Percentiles rank a stretch among this genome's conserved stretches.
Evolutionary conservation across 2,797 vertebrate species (phyloP).

Genomic region (Sandelia bainsii): DNA sequence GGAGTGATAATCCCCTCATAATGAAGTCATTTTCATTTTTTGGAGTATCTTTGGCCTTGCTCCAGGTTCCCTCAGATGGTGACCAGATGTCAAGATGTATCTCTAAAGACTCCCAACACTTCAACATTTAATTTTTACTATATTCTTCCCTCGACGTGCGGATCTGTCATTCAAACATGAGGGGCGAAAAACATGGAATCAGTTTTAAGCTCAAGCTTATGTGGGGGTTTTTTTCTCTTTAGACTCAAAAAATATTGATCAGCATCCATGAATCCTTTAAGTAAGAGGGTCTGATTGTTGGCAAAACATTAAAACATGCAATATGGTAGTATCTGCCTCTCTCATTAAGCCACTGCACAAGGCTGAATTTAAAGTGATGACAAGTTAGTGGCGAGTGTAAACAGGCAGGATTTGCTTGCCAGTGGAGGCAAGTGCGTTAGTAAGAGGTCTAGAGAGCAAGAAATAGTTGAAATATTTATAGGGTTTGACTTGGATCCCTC

Average conservation of each 20-base stretch:
- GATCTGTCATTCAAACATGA: slow-evolving; percentile 58
- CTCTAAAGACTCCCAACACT: slow-evolving; percentile 75
- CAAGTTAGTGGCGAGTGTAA: slow-evolving; percentile 73
- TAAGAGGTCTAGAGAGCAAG: slow-evolving; percentile 77
- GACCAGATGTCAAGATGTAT: slow-evolving; percentile 82
- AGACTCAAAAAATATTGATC: slow-evolving; percentile 62
- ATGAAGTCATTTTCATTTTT: slow-evolving; percentile 81
- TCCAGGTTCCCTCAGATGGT: slow-evolving; percentile 82
- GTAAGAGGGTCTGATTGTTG: slow-evolving; percentile 57
- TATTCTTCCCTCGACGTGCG: slow-evolving; percentile 50
- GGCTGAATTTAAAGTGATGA: slow-evolving; percentile 72
- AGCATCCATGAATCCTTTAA: slow-evolving; percentile 57
- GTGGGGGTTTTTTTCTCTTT: slow-evolving; percentile 33
- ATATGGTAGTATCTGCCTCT: slow-evolving; percentile 57
- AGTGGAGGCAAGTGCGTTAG: slow-evolving; percentile 71
- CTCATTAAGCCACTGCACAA: slow-evolving; percentile 72
- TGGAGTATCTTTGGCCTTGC: slow-evolving; percentile 67
- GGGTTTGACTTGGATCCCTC: slow-evolving; percentile 88
- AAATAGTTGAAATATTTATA: slow-evolving; percentile 92
- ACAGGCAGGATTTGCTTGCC: slow-evolving; percentile 66
- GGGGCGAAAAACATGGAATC: slow-evolving; percentile 34
- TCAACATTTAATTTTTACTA: slow-evolving; percentile 52
- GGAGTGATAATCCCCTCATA: slow-evolving; percentile 74
- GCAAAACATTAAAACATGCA: slow-evolving; percentile 71
- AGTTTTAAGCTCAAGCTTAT: slow-evolving; percentile 50